A percentile compares a stretch with the other conserved stretches of the same genome.
Evolutionary conservation across 2,113 vertebrate species (phyloP).

Genomic region (Xenotilapia longispinis): DNA sequence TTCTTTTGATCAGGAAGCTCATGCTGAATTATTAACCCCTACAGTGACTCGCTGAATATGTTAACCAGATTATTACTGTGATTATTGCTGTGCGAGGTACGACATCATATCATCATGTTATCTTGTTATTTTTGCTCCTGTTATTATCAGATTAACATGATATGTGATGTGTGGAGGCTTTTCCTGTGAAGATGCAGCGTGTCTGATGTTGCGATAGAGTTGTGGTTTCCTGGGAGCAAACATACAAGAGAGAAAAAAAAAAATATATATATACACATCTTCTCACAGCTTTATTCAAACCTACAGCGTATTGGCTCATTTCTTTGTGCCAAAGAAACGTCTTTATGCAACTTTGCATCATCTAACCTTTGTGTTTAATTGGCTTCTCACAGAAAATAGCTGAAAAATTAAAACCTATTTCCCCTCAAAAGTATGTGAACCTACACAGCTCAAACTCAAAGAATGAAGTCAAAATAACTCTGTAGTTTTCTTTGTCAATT

Average conservation of each 20-base stretch:
- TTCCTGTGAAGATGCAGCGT: conserved; percentile 8
- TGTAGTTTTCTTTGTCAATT: background rate
- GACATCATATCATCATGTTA: background rate
- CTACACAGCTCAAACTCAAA: background rate
- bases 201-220: background rate
- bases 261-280: too few relatives aligned
- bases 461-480: accelerated
- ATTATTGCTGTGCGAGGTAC: background rate
- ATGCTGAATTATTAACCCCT: background rate
- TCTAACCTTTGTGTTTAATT: background rate
- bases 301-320: background rate
- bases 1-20: background rate
- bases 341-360: background rate
- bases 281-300: background rate
- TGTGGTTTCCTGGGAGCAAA: conserved; percentile 14
- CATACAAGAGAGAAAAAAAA: background rate
- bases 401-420: background rate
- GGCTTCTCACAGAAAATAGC: background rate
- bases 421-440: background rate
- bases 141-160: background rate
- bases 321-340: background rate
- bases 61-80: accelerated
- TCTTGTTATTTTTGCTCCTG: background rate
- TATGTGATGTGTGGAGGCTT: background rate
- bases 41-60: background rate